A percentile compares a stretch with the other conserved stretches of the same genome.
Conservation (phyloP, 2,797 vertebrate species). For the Emydoidea blandingii region DNA sequence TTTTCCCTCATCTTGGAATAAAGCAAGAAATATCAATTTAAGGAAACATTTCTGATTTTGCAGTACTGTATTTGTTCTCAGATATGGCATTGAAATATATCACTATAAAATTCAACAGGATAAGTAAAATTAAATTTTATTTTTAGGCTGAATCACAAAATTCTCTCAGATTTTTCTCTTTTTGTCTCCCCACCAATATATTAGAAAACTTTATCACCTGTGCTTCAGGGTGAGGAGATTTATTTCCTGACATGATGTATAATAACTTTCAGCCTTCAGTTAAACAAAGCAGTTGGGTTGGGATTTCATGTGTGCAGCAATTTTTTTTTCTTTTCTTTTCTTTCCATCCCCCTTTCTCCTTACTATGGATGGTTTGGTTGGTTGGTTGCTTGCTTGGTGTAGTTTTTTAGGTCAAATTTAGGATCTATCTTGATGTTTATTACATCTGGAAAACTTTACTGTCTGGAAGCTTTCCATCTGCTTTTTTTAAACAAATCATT, state of each 20-base stretch:
- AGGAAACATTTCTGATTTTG: slow-evolving; percentile 3
- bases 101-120: not conserved
- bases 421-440: slow-evolving; percentile 29
- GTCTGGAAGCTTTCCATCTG: slow-evolving; percentile 16
- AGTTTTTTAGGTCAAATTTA: slow-evolving; percentile 11
- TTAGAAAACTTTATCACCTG: not conserved
- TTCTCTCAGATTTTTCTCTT: not conserved
- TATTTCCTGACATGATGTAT: not conserved
- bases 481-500: not conserved
- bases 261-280: not conserved
- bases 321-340: not conserved
- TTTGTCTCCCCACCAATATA: not conserved
- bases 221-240: not conserved
- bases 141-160: slow-evolving; percentile 14
- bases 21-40: not conserved
- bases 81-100: not conserved
- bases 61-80: not conserved
- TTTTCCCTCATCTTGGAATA: not conserved
- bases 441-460: slow-evolving; percentile 54
- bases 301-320: not conserved
- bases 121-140: not conserved
- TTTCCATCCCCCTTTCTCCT: not conserved
- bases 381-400: rapidly evolving
- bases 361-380: not conserved
- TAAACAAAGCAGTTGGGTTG: not conserved